Evolutionary conservation across 1,140 invertebrate genomes (phyloP), one percentile per base, ranked within the genome.

Genomic region (Anthonomus grandis): DNA sequence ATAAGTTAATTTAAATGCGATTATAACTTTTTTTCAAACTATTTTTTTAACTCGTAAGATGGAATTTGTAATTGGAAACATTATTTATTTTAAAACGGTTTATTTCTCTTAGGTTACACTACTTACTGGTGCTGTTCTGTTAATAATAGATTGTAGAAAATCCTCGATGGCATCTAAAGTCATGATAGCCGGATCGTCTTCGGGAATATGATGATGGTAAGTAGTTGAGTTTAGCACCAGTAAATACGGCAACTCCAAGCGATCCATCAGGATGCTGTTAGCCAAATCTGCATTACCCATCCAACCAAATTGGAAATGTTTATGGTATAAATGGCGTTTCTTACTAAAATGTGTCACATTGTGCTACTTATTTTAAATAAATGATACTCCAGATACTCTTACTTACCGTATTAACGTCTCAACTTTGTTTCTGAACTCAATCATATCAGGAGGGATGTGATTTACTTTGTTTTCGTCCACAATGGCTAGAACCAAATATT

Each of bases 271-370:
- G 70, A 97, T 91, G 37, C 87, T 89, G 77, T 95, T 95, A 4
- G 91, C 90, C 62, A 97, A 74, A 24, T 91, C 87, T 13, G 89
- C 86, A 64, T 80, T 87, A 0, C 89, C 90, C 72, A 87, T 82
- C 93, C 93, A 97, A 22, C 93, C 93, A 80, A 97, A 97, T 72
- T 95, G 90, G 71, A 95, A 95, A 66, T 84, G 72, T 38, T 86
- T 81, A 66, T 93, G 90, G 68, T 91, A 89, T 57, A 87, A 85
- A 54, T 85, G 79, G 54, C 86, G 79, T 74, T 89, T 86, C 50
- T 81, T 85, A 59, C 84, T 77, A 25, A 22, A 57, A 50, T 21
- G 27, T 39, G 41, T 5, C 25, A 22, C 24, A 13, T 2, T 9
- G 38, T 41, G 17, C 2, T 10, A n/a, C 17, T 8, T 13, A 18